phyloP scores from a whole-genome alignment of 2,888 invertebrate species.

The Allygus modestus region DNA sequence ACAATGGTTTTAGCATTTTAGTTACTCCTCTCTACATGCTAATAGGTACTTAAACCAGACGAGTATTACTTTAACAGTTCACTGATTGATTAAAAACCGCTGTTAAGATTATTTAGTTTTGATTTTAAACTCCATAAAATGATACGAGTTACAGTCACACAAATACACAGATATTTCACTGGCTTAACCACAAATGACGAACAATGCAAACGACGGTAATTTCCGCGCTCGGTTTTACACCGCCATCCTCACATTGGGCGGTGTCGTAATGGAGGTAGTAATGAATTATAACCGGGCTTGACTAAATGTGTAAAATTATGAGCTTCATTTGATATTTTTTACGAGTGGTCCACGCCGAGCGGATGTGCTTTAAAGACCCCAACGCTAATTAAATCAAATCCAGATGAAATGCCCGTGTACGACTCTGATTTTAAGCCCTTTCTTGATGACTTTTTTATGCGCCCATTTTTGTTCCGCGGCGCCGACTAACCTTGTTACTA shows the following conservation, averaged over 20 bases:
- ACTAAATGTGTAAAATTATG: constrained; percentile 1
- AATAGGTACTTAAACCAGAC: too few species aligned
- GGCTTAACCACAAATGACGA: background rate
- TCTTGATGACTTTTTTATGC: background rate
- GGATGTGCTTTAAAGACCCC: background rate
- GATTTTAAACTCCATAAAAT: too few species aligned
- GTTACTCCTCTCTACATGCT: too few species aligned
- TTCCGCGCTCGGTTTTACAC: background rate
- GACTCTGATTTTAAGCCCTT: background rate
- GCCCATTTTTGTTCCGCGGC: background rate
- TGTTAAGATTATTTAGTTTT: too few species aligned
- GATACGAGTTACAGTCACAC: too few species aligned
- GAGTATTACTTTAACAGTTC: too few species aligned
- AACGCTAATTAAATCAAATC: background rate
- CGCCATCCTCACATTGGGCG: background rate
- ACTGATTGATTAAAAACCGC: too few species aligned
- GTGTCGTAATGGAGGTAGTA: background rate
- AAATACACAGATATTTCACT: too few species aligned
- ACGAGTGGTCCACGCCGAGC: background rate
- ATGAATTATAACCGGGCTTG: background rate
- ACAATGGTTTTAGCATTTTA: too few species aligned
- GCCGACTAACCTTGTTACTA: background rate
- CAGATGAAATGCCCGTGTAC: background rate
- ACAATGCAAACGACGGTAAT: background rate
- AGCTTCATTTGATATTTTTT: background rate